Percentiles rank a stretch among this genome's conserved stretches.
Conservation (phyloP, 2,113 vertebrate species). For the Chlorodrepanis virens region DNA sequence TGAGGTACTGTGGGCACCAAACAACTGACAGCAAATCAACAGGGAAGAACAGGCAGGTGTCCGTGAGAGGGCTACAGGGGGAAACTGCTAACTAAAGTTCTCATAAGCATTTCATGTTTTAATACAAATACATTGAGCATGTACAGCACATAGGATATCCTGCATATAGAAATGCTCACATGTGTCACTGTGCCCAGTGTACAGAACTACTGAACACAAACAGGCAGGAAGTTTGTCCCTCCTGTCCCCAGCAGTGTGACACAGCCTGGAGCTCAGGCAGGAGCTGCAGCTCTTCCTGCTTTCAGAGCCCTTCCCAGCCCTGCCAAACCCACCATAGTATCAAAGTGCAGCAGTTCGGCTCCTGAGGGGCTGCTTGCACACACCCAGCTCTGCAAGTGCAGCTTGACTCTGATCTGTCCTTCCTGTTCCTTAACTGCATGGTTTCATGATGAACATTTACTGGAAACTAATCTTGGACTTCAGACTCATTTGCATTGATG, state of each 20-base stretch:
- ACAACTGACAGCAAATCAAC: background rate
- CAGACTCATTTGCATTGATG: background rate
- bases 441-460: background rate
- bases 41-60: background rate
- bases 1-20: background rate
- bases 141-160: background rate
- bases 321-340: background rate
- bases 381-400: background rate
- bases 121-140: background rate
- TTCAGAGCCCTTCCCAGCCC: background rate
- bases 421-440: background rate
- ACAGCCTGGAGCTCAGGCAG: background rate
- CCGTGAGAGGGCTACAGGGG: background rate
- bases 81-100: background rate
- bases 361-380: background rate
- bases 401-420: background rate
- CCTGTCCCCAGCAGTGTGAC: background rate
- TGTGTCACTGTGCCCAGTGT: background rate
- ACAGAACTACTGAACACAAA: background rate
- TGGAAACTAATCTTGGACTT: background rate
- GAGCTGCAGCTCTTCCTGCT: conserved; percentile 13
- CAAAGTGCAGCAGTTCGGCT: background rate
- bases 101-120: background rate
- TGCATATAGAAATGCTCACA: background rate
- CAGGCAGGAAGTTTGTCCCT: background rate